Evolutionary conservation across 2,113 vertebrate species (phyloP), one percentile per base, ranked within the genome.

Genomic region (Cromileptes altivelis): DNA sequence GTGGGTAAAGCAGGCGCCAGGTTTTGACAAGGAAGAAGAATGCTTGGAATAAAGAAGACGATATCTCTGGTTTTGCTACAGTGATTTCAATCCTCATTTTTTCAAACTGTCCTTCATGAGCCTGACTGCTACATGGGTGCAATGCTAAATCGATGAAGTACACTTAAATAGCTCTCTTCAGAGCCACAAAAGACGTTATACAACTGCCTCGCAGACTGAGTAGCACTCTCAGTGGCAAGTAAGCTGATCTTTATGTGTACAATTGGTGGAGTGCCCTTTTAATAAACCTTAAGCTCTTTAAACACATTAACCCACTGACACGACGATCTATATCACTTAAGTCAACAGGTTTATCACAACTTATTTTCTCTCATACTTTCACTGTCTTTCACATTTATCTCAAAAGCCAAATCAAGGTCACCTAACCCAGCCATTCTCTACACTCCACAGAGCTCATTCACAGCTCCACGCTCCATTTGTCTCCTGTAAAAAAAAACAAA

Each of bases 341-440:
- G 61, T 77, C 81, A 84, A 82, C 40, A 65, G n/a, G 50, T 64
- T 78, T 53, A 63, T 80, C 25, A 15, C 81, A 70, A 49, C 27
- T 71, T 50, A 56, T 75, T 81, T 77, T 81, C 27, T 50, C 11
- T 52, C 40, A 25, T 71, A 80, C 33, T 80, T 78, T 47, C 55
- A 62, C 56, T 73, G 70, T 83, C 56, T 67, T 64, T 47, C 61
- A 67, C 64, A 81, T 91, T 87, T 76, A 84, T 86, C 80, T 81
- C 63, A 81, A 87, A 88, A 85, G 84, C 60, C 91, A 89, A 92
- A 90, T 89, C 85, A 92, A 91, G 90, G 91, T 92, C 85, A 89
- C 49, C 60, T 33, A 87, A 61, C 65, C 33, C 57, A 86, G 33
- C 65, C 58, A 50, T 84, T 90, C 62, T 74, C 69, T 70, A 30